Conservation (phyloP, 2,888 invertebrate genomes). For the Scaptomyza polygonia region DNA sequence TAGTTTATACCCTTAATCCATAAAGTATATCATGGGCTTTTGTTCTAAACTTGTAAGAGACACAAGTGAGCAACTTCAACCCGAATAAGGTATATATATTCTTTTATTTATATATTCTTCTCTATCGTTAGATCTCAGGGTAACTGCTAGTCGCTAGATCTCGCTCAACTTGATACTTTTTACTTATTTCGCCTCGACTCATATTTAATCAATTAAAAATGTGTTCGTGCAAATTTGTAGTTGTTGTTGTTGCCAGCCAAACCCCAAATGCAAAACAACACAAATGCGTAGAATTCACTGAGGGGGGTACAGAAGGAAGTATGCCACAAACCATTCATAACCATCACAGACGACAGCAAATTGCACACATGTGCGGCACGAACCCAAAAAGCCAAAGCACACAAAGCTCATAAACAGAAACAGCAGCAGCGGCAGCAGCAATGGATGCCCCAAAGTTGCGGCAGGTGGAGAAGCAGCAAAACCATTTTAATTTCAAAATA, state of each 20-base stretch:
- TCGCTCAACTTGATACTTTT: too few relatives aligned
- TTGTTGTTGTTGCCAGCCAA: constrained; percentile 13
- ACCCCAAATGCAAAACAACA: constrained; percentile 37
- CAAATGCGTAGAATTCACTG: constrained; percentile 24
- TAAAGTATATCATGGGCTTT: too few relatives aligned
- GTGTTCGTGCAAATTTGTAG: constrained; percentile 61
- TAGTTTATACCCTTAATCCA: too few relatives aligned
- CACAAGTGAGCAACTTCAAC: too few relatives aligned
- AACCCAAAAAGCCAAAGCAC: not conserved
- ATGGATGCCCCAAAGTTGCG: not conserved
- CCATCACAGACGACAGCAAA: constrained; percentile 29
- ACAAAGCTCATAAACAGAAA: constrained; percentile 53
- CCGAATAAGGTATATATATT: too few relatives aligned
- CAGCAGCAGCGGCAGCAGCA: constrained; percentile 2
- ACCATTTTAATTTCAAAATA: constrained; percentile 75
- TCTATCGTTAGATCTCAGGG: too few relatives aligned
- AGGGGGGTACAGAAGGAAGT: constrained; percentile 3
- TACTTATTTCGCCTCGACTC: constrained; percentile 18
- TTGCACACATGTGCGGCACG: constrained; percentile 38
- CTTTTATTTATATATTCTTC: too few relatives aligned
- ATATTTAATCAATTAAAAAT: constrained; percentile 75
- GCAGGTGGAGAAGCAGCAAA: constrained; percentile 12
- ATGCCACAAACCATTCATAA: constrained; percentile 32
- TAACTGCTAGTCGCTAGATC: too few relatives aligned
- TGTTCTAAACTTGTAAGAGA: too few relatives aligned